Conservation (phyloP, 92 coral and sea anemone genomes). For the Epizoanthus rinbou region DNA sequence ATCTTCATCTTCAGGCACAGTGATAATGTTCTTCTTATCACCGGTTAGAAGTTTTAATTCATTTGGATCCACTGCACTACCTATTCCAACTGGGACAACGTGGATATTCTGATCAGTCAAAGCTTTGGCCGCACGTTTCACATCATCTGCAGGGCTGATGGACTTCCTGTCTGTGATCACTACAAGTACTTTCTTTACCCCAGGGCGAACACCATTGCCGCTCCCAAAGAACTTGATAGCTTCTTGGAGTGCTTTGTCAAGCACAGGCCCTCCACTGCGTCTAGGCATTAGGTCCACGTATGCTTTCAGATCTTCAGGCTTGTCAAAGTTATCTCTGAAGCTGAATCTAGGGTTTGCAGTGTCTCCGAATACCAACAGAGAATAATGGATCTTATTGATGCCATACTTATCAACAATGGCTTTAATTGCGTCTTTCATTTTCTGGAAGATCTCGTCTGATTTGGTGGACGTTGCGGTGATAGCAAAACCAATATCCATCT, state of each 20-base stretch:
- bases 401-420: slow-evolving; percentile 53
- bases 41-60: slow-evolving; percentile 60
- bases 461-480: slow-evolving; percentile 59
- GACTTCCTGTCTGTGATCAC: slow-evolving; percentile 51
- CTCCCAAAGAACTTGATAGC: slow-evolving; percentile 45
- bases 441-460: slow-evolving; percentile 59
- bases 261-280: slow-evolving; percentile 39
- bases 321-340: slow-evolving; percentile 17
- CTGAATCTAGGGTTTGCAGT: slow-evolving; percentile 37
- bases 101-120: slow-evolving; percentile 64
- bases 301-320: slow-evolving; percentile 24
- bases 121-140: slow-evolving; percentile 61
- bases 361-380: slow-evolving; percentile 49
- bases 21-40: slow-evolving; percentile 56
- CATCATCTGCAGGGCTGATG: slow-evolving; percentile 49
- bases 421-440: slow-evolving; percentile 58
- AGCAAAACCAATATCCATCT: slow-evolving; percentile 64
- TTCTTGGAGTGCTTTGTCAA: slow-evolving; percentile 43
- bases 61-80: slow-evolving; percentile 56
- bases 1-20: slow-evolving; percentile 30
- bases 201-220: slow-evolving; percentile 46
- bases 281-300: slow-evolving; percentile 27
- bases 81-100: slow-evolving; percentile 70
- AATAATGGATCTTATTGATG: slow-evolving; percentile 40
- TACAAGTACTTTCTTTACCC: slow-evolving; percentile 44